Base-by-base conservation (phyloP, 2,888 invertebrate species). In the Oxyteleia sp. region DNA sequence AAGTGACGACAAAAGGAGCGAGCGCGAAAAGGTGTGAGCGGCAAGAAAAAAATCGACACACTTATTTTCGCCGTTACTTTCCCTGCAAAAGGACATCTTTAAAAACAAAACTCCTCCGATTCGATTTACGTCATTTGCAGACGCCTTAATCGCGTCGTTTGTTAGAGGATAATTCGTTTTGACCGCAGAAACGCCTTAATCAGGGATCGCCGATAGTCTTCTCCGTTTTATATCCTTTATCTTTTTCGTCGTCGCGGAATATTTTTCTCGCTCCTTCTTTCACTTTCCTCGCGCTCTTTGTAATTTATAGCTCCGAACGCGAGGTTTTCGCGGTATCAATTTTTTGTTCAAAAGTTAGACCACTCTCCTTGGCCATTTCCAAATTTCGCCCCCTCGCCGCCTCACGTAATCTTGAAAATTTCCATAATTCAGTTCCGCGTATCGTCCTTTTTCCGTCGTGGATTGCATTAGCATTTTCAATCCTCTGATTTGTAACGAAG, bases 131-230 rank as follows among this genome's bases (percentile, higher is more conserved):
- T 83, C 85, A 59, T 61, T 79, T 66, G 63, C 81, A 76, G 84
- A 64, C 85, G 45, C 80, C 79, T 85, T 88, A 88, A 86, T 86
- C 82, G 87, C 74, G 71, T 45, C 72, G 76, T 72, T 89, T 87
- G 87, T 88, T 86, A 85, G 66, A 82, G 85, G 82, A 89, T 90
- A 90, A 91, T 89, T 90, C 89, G 85, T 84, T 76, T 79, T 66
- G 79, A 82, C 83, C 80, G 64, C 86, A 87, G 85, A 87, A 87
- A 89, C 86, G 85, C 82, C 86, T 88, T 91, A 89, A 90, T 89
- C 88, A 84, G 74, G 82, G 69, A 76, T 69, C 53, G 26, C 38
- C 64, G 49, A 51, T 81, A 38, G 69, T 69, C 26, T 59, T n/a
- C n/a, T n/a, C n/a, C n/a, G n/a, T n/a, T n/a, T n/a, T n/a, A n/a